Evolutionary conservation across 2,113 vertebrate genomes (phyloP).

Genomic region (Chaetodon auriga): DNA sequence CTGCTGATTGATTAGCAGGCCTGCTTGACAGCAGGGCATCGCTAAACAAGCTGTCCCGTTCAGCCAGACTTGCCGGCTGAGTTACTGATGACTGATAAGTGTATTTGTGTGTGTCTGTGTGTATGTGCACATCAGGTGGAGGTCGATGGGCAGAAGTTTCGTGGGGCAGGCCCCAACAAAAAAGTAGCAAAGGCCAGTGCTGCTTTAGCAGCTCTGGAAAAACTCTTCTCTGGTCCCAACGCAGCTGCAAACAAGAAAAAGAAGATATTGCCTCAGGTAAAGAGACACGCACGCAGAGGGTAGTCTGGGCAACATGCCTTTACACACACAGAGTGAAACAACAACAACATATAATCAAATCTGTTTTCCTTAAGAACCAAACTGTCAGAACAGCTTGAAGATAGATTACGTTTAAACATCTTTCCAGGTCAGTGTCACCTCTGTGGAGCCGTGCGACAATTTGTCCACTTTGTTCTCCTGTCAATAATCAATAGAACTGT

Average conservation of each 20-base stretch:
- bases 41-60: constrained; percentile 73
- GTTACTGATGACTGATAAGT: constrained; percentile 40
- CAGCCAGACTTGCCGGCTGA: constrained; percentile 48
- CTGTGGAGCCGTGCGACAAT: background rate
- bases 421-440: background rate
- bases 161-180: constrained; percentile 98
- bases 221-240: constrained; percentile 98
- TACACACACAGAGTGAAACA: constrained; percentile 1
- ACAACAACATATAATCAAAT: background rate
- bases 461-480: constrained; percentile 17
- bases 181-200: constrained; percentile 99
- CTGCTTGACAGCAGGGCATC: constrained; percentile 69
- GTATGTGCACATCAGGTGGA: constrained; percentile 88
- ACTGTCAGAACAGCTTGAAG: background rate
- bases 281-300: constrained; percentile 16
- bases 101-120: constrained; percentile 19
- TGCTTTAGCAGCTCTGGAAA: constrained; percentile 95
- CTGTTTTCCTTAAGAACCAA: background rate
- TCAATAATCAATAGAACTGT: constrained; percentile 42
- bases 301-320: background rate
- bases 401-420: background rate
- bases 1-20: constrained; percentile 79
- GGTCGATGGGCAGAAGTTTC: constrained; percentile 99
- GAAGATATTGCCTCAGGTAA: constrained; percentile 96
- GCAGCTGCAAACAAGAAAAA: constrained; percentile 98